Base-by-base conservation (phyloP, 2,797 vertebrate genomes). In the Graptemys geographica region DNA sequence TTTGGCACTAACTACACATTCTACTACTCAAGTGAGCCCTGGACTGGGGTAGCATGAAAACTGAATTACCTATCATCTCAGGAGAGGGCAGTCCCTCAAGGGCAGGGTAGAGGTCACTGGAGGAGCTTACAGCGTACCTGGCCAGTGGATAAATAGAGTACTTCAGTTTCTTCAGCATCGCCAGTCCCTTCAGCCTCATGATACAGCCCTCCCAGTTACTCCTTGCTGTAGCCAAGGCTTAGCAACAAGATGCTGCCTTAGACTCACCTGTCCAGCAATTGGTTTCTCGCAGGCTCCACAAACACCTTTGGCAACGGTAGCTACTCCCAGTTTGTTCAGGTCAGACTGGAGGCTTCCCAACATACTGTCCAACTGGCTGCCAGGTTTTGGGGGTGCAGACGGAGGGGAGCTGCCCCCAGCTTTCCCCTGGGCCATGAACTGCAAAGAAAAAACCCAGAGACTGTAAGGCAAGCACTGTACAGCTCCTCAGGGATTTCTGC, bases 211-310 rank as follows among this genome's bases (percentile, higher is more conserved):
- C 96, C 92, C 87, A 7, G 0, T 7, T 83, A 90, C 59, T 82
- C 90, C 89, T 88, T 84, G 92, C 44, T 89, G 51, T 86, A 94
- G 79, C 92, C 97, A 89, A 33, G 56, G 81, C 19, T 69, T 86
- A 84, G 90, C 95, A 87, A 90, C 65, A 84, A 95, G 89, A 37
- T 69, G 86, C 90, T 94, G 76, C 55, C 90, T 95, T 93, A 96
- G 93, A 91, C 97, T 98, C 95, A 99, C 99, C 99, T 99, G 99
- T 87, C 99, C 99, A 10, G 99, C 99, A 10, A 99, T 99, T 59
- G 99, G 99, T 96, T 99, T 99, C 98, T 99, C 99, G 98, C 99
- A 99, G 97, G 99, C 99, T 89, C 99, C 99, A 11, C 99, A 99
- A 69, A 99, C 99, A 0, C 99, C 99, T 97, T 99, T 99, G 96